Conservation (phyloP, 2,888 invertebrate species). For the Folsomia candida region DNA sequence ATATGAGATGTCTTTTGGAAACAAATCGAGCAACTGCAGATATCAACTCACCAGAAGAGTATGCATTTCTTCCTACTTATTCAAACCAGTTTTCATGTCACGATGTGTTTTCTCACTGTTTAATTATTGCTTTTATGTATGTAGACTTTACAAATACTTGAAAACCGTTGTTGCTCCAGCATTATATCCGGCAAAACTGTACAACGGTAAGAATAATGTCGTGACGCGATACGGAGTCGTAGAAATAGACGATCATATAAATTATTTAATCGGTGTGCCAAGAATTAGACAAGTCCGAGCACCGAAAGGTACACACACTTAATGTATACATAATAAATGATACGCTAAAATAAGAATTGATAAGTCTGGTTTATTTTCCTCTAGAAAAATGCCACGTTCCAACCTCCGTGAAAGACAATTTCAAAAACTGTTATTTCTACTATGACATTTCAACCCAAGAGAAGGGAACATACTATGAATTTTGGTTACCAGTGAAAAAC, state of each 20-base stretch:
- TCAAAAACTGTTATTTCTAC: conserved; percentile 4
- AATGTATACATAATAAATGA: too few species aligned
- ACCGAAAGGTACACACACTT: conserved; percentile 7
- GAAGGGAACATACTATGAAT: conserved; percentile 18
- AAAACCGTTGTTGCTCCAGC: conserved; percentile 17
- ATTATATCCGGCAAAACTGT: conserved; percentile 23
- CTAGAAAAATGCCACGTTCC: conserved; percentile 4
- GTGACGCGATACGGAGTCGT: not conserved
- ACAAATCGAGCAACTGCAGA: too few species aligned
- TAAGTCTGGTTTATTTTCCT: not conserved
- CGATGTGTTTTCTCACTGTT: too few species aligned
- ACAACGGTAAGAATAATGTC: conserved; percentile 17
- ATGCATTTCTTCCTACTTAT: too few species aligned
- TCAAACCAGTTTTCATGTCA: too few species aligned
- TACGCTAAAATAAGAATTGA: not conserved
- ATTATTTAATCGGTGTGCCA: conserved; percentile 33
- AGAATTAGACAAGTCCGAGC: conserved; percentile 40
- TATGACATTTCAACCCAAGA: conserved; percentile 24
- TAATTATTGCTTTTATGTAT: not conserved
- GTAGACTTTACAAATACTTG: conserved; percentile 26
- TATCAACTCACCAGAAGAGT: not conserved
- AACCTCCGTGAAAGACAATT: not conserved
- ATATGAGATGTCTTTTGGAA: too few species aligned
- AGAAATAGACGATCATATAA: conserved; percentile 24
- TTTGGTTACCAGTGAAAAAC: conserved; percentile 22